These are phyloP conservation scores for Lottia gigantea DNA, from an alignment of 2,888 invertebrate species.

Conservation along the genomic window DNA sequence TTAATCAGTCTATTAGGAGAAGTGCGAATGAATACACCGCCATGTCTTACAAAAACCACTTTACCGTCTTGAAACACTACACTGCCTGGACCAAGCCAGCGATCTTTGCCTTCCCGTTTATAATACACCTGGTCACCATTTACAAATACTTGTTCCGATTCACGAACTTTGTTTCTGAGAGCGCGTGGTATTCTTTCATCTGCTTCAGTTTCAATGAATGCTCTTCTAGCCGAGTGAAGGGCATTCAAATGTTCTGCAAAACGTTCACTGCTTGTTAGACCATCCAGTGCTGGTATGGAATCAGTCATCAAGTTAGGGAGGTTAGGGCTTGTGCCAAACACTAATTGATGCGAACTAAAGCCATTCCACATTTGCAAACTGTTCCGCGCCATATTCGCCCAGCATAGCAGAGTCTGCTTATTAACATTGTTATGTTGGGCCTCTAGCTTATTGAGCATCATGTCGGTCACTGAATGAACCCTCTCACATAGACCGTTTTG, in stretches of 20 bases:
- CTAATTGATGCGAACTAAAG: no score
- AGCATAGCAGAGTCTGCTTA: neutral
- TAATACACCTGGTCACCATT: no score
- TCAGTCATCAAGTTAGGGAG: neutral
- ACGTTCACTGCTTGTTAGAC: neutral
- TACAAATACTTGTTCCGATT: neutral
- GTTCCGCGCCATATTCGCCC: slow-evolving; percentile 1
- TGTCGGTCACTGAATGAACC: no score
- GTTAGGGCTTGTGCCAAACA: neutral
- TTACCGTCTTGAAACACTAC: slow-evolving; percentile 34
- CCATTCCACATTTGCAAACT: no score
- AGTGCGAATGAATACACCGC: slow-evolving; percentile 19
- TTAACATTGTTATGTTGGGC: no score
- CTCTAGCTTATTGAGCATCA: no score
- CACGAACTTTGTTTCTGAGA: neutral
- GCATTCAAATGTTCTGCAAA: slow-evolving; percentile 12
- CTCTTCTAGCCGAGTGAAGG: neutral
- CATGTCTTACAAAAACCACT: slow-evolving; percentile 14
- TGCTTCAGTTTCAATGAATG: slow-evolving; percentile 15
- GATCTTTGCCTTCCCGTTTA: no score
- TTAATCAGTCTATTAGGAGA: slow-evolving; percentile 18
- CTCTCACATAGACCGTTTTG: no score
- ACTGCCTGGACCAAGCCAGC: no score
- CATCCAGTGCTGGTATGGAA: neutral
- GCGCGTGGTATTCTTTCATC: neutral